Evolutionary conservation across 2,888 invertebrate species (phyloP).

Genomic region (Metacarcinus magister): DNA sequence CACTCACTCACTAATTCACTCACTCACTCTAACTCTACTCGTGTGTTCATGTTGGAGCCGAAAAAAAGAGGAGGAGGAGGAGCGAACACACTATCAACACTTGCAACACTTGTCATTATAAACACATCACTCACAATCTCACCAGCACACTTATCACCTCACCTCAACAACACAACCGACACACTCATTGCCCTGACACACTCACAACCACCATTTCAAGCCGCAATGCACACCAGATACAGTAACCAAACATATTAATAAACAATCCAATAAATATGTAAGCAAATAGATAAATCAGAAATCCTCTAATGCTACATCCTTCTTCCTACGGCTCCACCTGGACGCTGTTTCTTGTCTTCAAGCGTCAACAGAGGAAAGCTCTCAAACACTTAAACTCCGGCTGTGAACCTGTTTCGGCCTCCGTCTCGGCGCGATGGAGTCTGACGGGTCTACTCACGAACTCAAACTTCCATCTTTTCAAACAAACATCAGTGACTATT

Average conservation of each 20-base stretch:
- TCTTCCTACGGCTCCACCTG: background rate
- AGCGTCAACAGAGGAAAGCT: slow-evolving; percentile 41
- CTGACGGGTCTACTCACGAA: background rate
- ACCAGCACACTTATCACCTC: too few relatives aligned
- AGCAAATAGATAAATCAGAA: background rate
- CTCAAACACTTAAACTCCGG: slow-evolving; percentile 41
- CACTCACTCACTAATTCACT: too few relatives aligned
- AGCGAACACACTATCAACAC: too few relatives aligned
- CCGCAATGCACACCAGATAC: background rate
- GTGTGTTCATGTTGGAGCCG: background rate
- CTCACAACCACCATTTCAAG: background rate
- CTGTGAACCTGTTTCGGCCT: background rate
- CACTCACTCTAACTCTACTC: background rate
- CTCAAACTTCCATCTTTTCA: background rate
- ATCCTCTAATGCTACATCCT: background rate
- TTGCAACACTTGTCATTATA: too few relatives aligned
- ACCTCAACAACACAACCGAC: too few relatives aligned
- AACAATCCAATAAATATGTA: background rate
- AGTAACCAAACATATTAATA: background rate
- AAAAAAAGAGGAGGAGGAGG: too few relatives aligned
- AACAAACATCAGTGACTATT: background rate
- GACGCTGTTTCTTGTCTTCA: background rate
- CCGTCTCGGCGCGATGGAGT: background rate
- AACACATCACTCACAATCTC: too few relatives aligned
- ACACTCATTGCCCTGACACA: too few relatives aligned